These are phyloP conservation scores for Solea senegalensis DNA, from an alignment of 2,113 vertebrate genomes.

Conservation along the genomic window DNA sequence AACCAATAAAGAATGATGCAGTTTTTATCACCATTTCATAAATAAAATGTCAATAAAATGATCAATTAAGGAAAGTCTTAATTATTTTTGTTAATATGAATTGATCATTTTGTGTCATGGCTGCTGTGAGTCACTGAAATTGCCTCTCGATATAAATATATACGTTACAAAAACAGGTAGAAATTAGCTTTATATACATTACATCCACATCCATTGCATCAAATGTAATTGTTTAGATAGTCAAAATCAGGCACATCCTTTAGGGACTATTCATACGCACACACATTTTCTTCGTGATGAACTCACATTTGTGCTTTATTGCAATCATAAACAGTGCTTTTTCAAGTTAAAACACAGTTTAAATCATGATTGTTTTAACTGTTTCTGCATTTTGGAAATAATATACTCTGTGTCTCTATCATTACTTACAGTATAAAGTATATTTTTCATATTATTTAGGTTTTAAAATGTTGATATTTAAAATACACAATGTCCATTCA, in stretches of 20 bases:
- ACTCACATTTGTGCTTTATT: constrained; percentile 14
- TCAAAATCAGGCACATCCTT: constrained; percentile 75
- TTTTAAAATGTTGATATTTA: not conserved
- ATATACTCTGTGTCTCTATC: not conserved
- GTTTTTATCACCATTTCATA: constrained; percentile 64
- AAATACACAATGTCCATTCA: not conserved
- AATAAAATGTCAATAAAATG: constrained; percentile 44
- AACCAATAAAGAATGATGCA: constrained; percentile 48
- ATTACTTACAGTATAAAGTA: not conserved
- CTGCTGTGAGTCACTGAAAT: constrained; percentile 43
- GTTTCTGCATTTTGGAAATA: not conserved
- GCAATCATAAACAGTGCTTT: not conserved
- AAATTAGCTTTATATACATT: constrained; percentile 62
- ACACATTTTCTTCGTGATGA: constrained; percentile 23
- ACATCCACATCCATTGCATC: constrained; percentile 55
- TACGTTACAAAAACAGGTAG: constrained; percentile 72
- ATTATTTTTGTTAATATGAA: constrained; percentile 47
- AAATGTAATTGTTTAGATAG: constrained; percentile 47
- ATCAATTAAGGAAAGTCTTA: constrained; percentile 51
- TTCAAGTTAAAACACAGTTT: not conserved
- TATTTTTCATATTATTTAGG: not conserved
- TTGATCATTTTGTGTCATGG: constrained; percentile 45
- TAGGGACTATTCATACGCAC: constrained; percentile 46
- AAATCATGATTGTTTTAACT: not conserved
- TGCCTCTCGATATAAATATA: constrained; percentile 61